A percentile compares a stretch with the other conserved stretches of the same genome.
phyloP scores from a whole-genome alignment of 2,888 invertebrate genomes.

The Eupithecia insigniata region DNA sequence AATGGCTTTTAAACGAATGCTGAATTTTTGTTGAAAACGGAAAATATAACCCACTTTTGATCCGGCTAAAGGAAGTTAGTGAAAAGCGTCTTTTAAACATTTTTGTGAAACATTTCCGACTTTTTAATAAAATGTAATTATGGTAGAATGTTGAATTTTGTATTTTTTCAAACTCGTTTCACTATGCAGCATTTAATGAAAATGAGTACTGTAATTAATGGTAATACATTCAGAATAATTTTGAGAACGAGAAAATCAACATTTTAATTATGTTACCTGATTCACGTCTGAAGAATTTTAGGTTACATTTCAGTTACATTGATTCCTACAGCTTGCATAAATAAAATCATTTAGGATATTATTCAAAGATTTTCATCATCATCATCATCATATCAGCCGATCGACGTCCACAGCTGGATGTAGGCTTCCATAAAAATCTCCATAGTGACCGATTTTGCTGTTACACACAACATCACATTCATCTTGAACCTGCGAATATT shows the following conservation, averaged over 20 bases:
- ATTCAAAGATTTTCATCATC: too few relatives aligned
- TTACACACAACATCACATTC: too few relatives aligned
- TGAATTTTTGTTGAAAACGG: constrained; percentile 32
- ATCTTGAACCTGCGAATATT: too few relatives aligned
- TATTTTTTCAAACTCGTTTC: background rate
- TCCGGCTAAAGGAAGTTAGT: constrained; percentile 8
- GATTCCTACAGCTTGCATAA: too few relatives aligned
- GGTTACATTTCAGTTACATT: background rate
- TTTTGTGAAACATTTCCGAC: background rate
- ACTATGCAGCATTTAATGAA: background rate
- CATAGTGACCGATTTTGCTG: too few relatives aligned
- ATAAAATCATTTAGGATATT: too few relatives aligned
- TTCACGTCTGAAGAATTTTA: background rate
- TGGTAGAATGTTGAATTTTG: background rate
- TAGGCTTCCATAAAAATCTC: too few relatives aligned
- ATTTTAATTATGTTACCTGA: background rate
- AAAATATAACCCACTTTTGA: constrained; percentile 26
- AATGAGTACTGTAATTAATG: background rate
- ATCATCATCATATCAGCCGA: too few relatives aligned
- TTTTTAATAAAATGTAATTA: constrained; percentile 2
- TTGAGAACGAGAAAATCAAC: background rate
- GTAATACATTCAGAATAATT: constrained; percentile 2
- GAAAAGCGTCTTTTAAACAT: constrained; percentile 9
- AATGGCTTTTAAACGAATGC: constrained; percentile 36
- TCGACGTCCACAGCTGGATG: too few relatives aligned